Evolutionary conservation across 2,888 invertebrate genomes (phyloP).

Genomic region (Lordiphosa fenestrarum): DNA sequence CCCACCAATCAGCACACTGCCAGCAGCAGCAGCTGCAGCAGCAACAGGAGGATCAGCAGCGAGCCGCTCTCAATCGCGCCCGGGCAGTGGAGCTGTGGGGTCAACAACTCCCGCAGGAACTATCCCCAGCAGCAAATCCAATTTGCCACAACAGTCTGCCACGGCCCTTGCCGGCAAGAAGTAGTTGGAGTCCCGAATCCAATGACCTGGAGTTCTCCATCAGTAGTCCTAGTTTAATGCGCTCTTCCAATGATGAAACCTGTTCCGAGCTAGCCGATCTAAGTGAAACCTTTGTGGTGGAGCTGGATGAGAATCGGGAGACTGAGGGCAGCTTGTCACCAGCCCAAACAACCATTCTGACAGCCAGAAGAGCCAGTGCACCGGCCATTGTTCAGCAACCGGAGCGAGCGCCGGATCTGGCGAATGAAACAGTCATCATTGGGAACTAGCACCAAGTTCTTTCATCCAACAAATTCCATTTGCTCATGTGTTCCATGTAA

Average conservation of each 20-base stretch:
- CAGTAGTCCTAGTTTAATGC: slow-evolving; percentile 80
- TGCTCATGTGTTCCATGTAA: slow-evolving; percentile 3
- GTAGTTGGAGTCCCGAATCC: slow-evolving; percentile 66
- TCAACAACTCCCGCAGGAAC: slow-evolving; percentile 69
- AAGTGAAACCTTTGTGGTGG: slow-evolving; percentile 53
- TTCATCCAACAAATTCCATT: background rate
- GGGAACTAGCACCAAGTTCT: slow-evolving; percentile 33
- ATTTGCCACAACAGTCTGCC: slow-evolving; percentile 80
- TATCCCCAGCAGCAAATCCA: slow-evolving; percentile 68
- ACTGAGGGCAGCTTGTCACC: slow-evolving; percentile 72
- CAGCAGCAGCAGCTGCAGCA: slow-evolving; percentile 41
- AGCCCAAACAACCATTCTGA: slow-evolving; percentile 75
- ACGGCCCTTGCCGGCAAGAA: slow-evolving; percentile 77
- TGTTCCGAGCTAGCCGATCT: slow-evolving; percentile 49
- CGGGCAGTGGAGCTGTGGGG: slow-evolving; percentile 80
- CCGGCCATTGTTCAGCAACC: slow-evolving; percentile 32
- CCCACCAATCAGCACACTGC: slow-evolving; percentile 46
- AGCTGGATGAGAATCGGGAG: slow-evolving; percentile 10
- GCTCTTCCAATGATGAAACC: slow-evolving; percentile 67
- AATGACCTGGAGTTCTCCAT: slow-evolving; percentile 75
- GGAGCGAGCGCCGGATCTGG: slow-evolving; percentile 5
- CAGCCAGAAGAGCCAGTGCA: slow-evolving; percentile 52
- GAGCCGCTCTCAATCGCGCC: slow-evolving; percentile 78
- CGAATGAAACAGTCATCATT: slow-evolving; percentile 41
- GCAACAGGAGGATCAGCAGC: slow-evolving; percentile 46